Evolutionary conservation across 2,888 invertebrate genomes (phyloP).

Genomic region (Leptogaster cylindrica): DNA sequence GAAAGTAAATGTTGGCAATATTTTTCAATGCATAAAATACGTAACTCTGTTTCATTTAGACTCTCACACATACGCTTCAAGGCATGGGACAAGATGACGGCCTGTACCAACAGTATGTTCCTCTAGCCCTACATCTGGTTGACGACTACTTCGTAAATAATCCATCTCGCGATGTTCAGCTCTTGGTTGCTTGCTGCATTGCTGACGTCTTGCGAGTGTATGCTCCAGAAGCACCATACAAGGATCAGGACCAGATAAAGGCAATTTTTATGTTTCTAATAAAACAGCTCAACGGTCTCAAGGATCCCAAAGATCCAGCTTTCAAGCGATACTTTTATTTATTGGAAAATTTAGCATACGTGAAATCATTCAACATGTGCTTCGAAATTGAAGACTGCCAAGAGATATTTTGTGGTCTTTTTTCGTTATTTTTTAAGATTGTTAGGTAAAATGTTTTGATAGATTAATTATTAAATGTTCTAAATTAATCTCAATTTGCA

Average conservation of each 20-base stretch:
- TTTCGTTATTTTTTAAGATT: constrained; percentile 92
- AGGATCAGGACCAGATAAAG: constrained; percentile 91
- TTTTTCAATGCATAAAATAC: background rate
- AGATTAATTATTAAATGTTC: too few relatives aligned
- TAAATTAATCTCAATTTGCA: too few relatives aligned
- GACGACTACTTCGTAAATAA: constrained; percentile 93
- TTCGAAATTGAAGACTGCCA: constrained; percentile 97
- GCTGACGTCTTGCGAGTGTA: constrained; percentile 96
- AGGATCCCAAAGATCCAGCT: constrained; percentile 95
- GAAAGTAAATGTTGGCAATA: constrained; percentile 69
- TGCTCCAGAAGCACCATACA: constrained; percentile 97
- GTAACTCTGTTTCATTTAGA: constrained; percentile 63
- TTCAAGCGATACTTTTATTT: constrained; percentile 98
- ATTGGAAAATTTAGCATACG: constrained; percentile 94
- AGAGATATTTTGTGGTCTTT: constrained; percentile 93
- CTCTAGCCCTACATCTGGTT: constrained; percentile 88
- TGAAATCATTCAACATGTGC: constrained; percentile 98
- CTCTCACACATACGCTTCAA: constrained; percentile 91
- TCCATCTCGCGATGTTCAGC: constrained; percentile 88
- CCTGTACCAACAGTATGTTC: constrained; percentile 89
- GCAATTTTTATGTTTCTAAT: constrained; percentile 93
- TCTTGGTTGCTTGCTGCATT: constrained; percentile 95
- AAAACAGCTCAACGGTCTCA: constrained; percentile 89
- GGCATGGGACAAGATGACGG: constrained; percentile 97
- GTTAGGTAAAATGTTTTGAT: constrained; percentile 88